These are phyloP conservation scores for Anguilla pacifica DNA, from an alignment of 2,797 vertebrate species.

Conservation along the genomic window DNA sequence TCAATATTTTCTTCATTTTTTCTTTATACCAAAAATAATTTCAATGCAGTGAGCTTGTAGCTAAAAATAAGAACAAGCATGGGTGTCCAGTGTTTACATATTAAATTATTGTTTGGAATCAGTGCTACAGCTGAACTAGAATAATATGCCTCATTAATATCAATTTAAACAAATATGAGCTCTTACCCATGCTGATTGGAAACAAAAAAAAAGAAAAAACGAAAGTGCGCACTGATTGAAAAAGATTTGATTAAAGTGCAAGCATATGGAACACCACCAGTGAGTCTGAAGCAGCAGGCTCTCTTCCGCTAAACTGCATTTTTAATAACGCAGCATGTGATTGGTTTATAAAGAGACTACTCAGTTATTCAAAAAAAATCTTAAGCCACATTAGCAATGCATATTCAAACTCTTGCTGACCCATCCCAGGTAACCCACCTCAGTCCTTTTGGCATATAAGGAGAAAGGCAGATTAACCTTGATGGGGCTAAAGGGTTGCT, in stretches of 20 bases:
- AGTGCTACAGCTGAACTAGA: not conserved
- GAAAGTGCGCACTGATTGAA: not conserved
- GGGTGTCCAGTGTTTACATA: not conserved
- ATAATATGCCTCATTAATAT: not conserved
- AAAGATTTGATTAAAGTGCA: constrained; percentile 4
- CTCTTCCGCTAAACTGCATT: not conserved
- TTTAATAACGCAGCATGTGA: not conserved
- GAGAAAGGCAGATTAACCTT: constrained; percentile 2
- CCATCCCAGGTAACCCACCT: not conserved
- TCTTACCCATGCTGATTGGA: not conserved
- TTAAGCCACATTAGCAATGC: too few relatives aligned
- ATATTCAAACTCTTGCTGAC: not conserved
- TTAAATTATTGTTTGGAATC: not conserved
- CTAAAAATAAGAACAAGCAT: not conserved
- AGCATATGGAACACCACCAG: not conserved
- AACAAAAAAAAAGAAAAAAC: not conserved
- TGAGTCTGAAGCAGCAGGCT: not conserved
- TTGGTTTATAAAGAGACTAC: not conserved
- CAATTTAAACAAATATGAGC: not conserved
- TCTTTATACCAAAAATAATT: not conserved
- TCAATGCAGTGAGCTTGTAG: not conserved
- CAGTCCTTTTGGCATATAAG: not conserved
- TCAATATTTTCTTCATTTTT: not conserved
- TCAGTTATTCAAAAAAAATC: not conserved
- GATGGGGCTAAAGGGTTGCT: not conserved